Evolutionary conservation across 2,113 vertebrate species (phyloP).

Genomic region (Solenodon paradoxus): DNA sequence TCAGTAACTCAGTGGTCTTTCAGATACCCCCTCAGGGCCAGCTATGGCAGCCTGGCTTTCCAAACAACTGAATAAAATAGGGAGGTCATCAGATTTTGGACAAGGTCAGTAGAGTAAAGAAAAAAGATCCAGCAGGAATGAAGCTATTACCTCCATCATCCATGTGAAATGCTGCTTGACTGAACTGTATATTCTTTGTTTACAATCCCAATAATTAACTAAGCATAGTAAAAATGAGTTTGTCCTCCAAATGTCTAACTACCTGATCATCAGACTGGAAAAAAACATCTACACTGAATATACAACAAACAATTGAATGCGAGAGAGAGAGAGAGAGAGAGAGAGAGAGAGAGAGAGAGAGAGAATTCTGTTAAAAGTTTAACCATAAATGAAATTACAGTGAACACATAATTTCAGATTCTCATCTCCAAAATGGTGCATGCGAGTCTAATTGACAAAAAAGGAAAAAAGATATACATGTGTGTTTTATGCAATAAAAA

Average conservation of each 20-base stretch:
- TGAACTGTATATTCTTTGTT: constrained; percentile 80
- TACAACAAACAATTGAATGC: neutral
- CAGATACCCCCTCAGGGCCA: constrained; percentile 86
- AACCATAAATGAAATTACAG: neutral
- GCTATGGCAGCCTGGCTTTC: constrained; percentile 81
- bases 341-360: too few species aligned
- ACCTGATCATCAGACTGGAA: constrained; percentile 49
- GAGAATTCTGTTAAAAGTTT: neutral
- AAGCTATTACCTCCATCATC: constrained; percentile 90
- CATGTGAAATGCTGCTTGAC: constrained; percentile 83
- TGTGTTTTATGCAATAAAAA: neutral
- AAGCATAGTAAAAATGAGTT: constrained; percentile 62
- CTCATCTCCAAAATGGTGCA: constrained; percentile 16
- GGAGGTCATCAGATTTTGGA: constrained; percentile 92
- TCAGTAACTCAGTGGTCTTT: constrained; percentile 89
- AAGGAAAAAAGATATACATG: neutral
- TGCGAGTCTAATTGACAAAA: constrained; percentile 9
- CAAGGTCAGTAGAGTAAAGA: constrained; percentile 91
- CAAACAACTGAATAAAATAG: constrained; percentile 83
- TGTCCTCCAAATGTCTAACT: constrained; percentile 66
- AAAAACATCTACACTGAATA: constrained; percentile 55
- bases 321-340: too few species aligned
- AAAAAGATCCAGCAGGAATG: constrained; percentile 91
- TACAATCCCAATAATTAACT: constrained; percentile 76
- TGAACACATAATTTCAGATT: neutral